Conservation (phyloP, 1,140 invertebrate species). For the Atta colombica region DNA sequence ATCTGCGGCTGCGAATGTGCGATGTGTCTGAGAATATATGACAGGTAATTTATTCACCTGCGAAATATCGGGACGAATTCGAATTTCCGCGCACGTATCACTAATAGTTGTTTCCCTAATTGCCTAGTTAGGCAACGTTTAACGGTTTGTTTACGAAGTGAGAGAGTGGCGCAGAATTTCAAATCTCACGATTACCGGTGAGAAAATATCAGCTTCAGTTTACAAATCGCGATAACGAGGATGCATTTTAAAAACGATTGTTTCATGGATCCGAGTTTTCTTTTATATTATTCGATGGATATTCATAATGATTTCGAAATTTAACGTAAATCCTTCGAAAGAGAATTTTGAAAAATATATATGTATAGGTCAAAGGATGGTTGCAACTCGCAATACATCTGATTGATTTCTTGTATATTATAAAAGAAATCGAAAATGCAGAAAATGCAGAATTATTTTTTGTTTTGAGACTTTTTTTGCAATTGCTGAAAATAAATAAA, state of each 20-base stretch:
- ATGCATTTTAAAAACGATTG: not conserved
- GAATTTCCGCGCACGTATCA: conserved; percentile 59
- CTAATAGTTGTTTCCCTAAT: conserved; percentile 69
- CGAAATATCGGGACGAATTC: conserved; percentile 64
- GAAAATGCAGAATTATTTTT: too few species aligned
- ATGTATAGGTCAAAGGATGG: not conserved
- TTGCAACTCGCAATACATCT: too few species aligned
- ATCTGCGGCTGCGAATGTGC: conserved; percentile 66
- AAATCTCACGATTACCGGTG: not conserved
- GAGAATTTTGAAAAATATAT: not conserved
- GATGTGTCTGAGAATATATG: conserved; percentile 73
- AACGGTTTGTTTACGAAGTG: conserved; percentile 68
- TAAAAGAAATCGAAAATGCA: too few species aligned
- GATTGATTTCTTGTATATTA: too few species aligned
- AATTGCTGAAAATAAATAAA: too few species aligned
- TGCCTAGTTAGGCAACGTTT: conserved; percentile 68
- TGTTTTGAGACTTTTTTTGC: too few species aligned
- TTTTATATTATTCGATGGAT: not conserved
- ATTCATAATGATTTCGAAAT: not conserved
- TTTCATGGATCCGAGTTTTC: not conserved
- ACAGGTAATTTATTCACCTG: conserved; percentile 81
- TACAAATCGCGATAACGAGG: not conserved
- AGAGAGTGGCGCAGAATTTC: conserved; percentile 20
- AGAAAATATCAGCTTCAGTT: not conserved
- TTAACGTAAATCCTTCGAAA: conserved; percentile 24